phyloP scores from a whole-genome alignment of 2,888 invertebrate species.

The Acleris sparsana region DNA sequence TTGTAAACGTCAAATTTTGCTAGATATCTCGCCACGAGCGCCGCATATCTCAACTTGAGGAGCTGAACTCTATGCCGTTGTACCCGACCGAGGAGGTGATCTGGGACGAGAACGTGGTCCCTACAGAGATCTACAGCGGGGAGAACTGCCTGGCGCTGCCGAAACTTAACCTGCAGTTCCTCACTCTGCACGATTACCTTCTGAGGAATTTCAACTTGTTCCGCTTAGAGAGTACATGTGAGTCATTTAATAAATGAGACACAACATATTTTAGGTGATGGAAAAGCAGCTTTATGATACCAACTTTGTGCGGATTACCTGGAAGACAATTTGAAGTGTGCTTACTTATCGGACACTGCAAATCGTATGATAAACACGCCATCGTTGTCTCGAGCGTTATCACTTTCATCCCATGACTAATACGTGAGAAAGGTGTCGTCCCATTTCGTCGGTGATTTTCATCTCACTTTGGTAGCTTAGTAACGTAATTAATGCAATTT shows the following conservation, averaged over 20 bases:
- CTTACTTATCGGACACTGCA: too few species aligned
- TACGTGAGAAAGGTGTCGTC: too few species aligned
- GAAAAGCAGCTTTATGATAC: too few species aligned
- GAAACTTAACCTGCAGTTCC: slow-evolving; percentile 98
- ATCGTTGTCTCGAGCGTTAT: too few species aligned
- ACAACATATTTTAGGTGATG: not conserved
- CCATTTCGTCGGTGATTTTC: too few species aligned
- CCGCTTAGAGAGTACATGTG: slow-evolving; percentile 98
- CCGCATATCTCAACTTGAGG: slow-evolving; percentile 95
- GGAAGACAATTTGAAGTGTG: too few species aligned
- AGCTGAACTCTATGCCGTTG: slow-evolving; percentile 98
- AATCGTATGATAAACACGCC: too few species aligned
- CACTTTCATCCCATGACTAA: too few species aligned
- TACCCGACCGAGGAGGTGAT: slow-evolving; percentile 99
- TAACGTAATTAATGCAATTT: too few species aligned
- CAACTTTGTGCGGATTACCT: too few species aligned
- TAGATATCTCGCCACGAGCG: slow-evolving; percentile 93
- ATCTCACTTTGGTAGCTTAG: too few species aligned
- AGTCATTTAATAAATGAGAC: slow-evolving; percentile 63
- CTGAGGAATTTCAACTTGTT: slow-evolving; percentile 98
- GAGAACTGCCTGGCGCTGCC: slow-evolving; percentile 98
- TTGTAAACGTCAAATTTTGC: not conserved
- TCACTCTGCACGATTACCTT: slow-evolving; percentile 98
- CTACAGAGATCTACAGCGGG: slow-evolving; percentile 98
- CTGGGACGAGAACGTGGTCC: slow-evolving; percentile 99